Conservation (phyloP, 2,888 invertebrate genomes). For the Drosophila ustulata region DNA sequence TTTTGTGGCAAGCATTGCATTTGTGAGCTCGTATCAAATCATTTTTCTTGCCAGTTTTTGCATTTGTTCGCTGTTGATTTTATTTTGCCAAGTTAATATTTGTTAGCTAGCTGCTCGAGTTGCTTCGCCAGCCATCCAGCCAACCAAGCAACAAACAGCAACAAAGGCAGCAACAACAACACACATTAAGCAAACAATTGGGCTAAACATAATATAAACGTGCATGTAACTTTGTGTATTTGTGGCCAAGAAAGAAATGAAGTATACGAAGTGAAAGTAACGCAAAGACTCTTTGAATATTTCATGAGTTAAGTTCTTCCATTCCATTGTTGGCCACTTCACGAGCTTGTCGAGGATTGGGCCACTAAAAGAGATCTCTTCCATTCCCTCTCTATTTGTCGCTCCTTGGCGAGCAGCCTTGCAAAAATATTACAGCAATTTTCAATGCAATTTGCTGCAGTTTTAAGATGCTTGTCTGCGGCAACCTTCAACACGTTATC, state of each 20-base stretch:
- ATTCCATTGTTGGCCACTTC: constrained; percentile 45
- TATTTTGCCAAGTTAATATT: constrained; percentile 19
- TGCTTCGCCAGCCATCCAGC: background rate
- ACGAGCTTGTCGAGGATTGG: background rate
- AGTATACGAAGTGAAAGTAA: constrained; percentile 37
- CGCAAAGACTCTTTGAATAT: constrained; percentile 54
- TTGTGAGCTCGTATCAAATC: constrained; percentile 10
- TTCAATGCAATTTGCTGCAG: constrained; percentile 67
- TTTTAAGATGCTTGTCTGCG: constrained; percentile 47
- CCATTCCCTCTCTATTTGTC: background rate
- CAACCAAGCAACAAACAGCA: background rate
- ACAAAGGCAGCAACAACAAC: constrained; percentile 11
- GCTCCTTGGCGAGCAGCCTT: constrained; percentile 6
- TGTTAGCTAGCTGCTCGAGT: constrained; percentile 7
- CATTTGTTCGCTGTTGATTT: constrained; percentile 15
- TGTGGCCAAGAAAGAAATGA: constrained; percentile 12
- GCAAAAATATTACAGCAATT: constrained; percentile 41
- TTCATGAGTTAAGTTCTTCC: constrained; percentile 56
- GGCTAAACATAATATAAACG: constrained; percentile 4
- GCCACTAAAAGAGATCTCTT: constrained; percentile 9
- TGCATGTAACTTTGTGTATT: constrained; percentile 5
- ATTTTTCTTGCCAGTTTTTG: constrained; percentile 5
- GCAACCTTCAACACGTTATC: constrained; percentile 8
- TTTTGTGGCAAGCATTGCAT: background rate
- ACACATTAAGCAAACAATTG: constrained; percentile 21